Base-by-base conservation (phyloP, 1,140 invertebrate species). In the Calephelis virginiensis region DNA sequence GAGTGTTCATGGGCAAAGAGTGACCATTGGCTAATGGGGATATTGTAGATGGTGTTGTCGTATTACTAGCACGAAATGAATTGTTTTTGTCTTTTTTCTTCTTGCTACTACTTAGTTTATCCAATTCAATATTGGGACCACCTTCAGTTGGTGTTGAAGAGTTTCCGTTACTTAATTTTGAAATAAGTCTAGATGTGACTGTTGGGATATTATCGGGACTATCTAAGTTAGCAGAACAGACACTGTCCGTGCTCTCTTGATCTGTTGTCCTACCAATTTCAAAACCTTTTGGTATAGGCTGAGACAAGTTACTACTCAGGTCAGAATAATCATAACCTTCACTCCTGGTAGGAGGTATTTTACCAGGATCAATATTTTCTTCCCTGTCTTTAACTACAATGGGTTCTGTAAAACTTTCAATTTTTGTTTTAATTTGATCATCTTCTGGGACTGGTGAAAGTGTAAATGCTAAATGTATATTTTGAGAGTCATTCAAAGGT, bases 11-110 rank as follows among this genome's bases (percentile, higher is more conserved):
- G 11, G 83, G 84, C 40, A 91, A 71, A 0, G 85, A 87, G 65
- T 92, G 90, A 0, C 90, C 91, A 66, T 92, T 92, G 61, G 85
- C 83, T 12, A 91, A 69, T 4, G 90, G 90, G 0, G 91, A 92
- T 68, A 90, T 90, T 0, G 89, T 90, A 5, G 90, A 91, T 1
- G 89, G 89, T 17, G 89, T 91, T n/a, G 86, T 89, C 9, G 80
- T 85, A 17, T 87, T 89, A 64, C 83, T 90, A 6, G 70, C 75
- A 63, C 83, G 66, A 48, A 88, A 91, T 0, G 82, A 85, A 8
- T 89, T 86, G 64, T 85, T 87, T 71, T 89, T 89, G 8, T 70
- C 73, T 11, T 77, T 66, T 47, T 83, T 83, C 1, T 67, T 77
- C 76, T 86, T 88, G 13, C 72, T 81, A 1, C 73, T 70, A 28